These are phyloP conservation scores for Teleogryllus occipitalis DNA, from an alignment of 1,140 invertebrate genomes.

Conservation along the genomic window DNA sequence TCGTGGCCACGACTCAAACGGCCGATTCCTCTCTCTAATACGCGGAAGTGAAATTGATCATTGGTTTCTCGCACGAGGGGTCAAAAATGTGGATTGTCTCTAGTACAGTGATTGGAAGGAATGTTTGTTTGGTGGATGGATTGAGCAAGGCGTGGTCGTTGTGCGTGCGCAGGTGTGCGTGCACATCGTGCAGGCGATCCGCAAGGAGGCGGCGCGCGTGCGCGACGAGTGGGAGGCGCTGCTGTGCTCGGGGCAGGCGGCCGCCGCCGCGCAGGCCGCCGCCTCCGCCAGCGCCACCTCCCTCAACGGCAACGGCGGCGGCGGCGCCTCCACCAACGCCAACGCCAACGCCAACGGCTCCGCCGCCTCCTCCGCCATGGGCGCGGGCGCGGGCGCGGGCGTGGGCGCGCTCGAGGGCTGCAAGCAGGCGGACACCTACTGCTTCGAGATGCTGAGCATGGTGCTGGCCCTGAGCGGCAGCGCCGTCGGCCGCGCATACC, in stretches of 20 bases:
- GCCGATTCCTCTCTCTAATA: too few relatives aligned
- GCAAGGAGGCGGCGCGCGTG: constrained; percentile 73
- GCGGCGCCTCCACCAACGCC: constrained; percentile 26
- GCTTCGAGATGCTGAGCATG: constrained; percentile 96
- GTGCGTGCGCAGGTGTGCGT: constrained; percentile 60
- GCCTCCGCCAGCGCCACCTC: neutral
- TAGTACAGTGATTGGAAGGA: too few relatives aligned
- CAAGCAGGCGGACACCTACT: constrained; percentile 70
- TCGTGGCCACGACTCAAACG: too few relatives aligned
- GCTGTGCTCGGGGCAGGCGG: constrained; percentile 25
- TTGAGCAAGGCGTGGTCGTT: too few relatives aligned
- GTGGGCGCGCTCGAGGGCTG: constrained; percentile 29
- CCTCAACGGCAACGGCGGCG: constrained; percentile 3
- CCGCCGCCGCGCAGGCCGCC: neutral
- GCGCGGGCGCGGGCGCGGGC: neutral
- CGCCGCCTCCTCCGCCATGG: constrained; percentile 17
- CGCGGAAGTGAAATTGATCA: too few relatives aligned
- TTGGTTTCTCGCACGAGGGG: too few relatives aligned
- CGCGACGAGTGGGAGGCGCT: constrained; percentile 79
- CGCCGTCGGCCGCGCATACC: constrained; percentile 76
- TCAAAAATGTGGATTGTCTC: too few relatives aligned
- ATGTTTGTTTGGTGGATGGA: too few relatives aligned
- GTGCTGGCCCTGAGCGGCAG: constrained; percentile 89
- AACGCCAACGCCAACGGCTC: constrained; percentile 26
- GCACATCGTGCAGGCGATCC: constrained; percentile 89